Percentiles rank a stretch among this genome's conserved stretches.
phyloP scores from a whole-genome alignment of 2,888 invertebrate genomes.

The Caenorhabditis angaria region DNA sequence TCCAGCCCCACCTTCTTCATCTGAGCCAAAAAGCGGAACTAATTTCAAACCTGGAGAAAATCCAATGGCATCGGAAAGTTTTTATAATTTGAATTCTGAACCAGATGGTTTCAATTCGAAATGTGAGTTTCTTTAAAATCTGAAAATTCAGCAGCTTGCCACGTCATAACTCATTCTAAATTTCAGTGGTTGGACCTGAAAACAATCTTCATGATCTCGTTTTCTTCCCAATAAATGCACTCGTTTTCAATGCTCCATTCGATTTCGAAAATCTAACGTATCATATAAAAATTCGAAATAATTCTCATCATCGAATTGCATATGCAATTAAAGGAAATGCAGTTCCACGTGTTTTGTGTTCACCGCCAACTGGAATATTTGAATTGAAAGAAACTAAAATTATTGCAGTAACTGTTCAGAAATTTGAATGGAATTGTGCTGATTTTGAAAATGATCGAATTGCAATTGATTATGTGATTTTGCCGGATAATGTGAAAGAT shows the following conservation, averaged over 20 bases:
- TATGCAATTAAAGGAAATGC: conserved; percentile 44
- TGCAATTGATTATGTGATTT: conserved; percentile 41
- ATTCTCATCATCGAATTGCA: conserved; percentile 41
- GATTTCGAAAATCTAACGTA: conserved; percentile 43
- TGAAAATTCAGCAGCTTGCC: no score
- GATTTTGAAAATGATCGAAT: conserved; percentile 36
- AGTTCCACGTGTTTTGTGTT: conserved; percentile 38
- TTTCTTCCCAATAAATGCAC: conserved; percentile 23
- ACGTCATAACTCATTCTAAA: neutral
- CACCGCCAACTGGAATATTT: conserved; percentile 39
- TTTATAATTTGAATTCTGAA: conserved; percentile 8
- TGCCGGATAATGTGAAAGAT: conserved; percentile 25
- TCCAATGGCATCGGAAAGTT: conserved; percentile 3
- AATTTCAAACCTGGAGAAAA: conserved; percentile 7
- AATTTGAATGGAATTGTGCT: conserved; percentile 25
- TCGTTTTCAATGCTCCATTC: conserved; percentile 44
- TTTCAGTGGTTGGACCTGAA: conserved; percentile 26
- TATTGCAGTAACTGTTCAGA: conserved; percentile 32
- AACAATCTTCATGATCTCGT: conserved; percentile 34
- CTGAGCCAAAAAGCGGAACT: neutral
- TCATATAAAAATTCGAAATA: conserved; percentile 40
- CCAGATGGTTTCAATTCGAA: conserved; percentile 4
- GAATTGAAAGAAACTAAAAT: conserved; percentile 12
- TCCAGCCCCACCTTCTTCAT: no score
- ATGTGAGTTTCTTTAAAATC: neutral